These are phyloP conservation scores for Acanthosepion pharaonis DNA, from an alignment of 2,888 invertebrate genomes.

Conservation along the genomic window DNA sequence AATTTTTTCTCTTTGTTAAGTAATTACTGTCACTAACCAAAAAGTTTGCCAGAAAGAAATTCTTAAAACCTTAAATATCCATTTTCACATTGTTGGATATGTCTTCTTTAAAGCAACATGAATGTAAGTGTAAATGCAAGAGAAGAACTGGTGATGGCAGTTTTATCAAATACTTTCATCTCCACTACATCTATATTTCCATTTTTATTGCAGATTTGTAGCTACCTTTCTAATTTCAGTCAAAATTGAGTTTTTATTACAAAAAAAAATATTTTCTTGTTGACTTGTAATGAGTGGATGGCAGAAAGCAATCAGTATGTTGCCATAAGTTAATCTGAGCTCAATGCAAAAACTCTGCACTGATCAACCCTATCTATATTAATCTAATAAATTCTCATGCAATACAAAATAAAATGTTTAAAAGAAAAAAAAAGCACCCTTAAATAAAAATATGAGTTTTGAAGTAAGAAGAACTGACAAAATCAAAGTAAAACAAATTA, in stretches of 20 bases:
- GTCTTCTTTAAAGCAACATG: too few species aligned
- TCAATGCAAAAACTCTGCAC: background rate
- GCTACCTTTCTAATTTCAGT: background rate
- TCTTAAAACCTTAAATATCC: too few species aligned
- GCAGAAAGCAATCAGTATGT: background rate
- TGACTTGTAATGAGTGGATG: background rate
- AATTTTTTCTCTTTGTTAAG: too few species aligned
- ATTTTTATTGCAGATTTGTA: too few species aligned
- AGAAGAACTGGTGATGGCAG: too few species aligned
- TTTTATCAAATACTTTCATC: too few species aligned
- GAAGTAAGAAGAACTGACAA: background rate
- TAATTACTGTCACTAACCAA: too few species aligned
- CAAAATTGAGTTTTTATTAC: background rate
- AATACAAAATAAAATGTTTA: background rate
- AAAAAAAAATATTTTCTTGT: background rate
- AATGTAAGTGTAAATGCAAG: too few species aligned
- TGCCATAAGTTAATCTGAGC: background rate
- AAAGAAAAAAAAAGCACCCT: background rate
- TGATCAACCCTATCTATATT: background rate
- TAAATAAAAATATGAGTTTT: background rate
- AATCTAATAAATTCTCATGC: background rate
- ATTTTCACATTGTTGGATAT: too few species aligned
- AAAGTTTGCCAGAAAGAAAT: too few species aligned
- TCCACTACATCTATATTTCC: too few species aligned
- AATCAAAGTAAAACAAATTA: conserved; percentile 16